These are phyloP conservation scores for Cactoblastis cactorum DNA, from an alignment of 2,888 invertebrate species.

Conservation along the genomic window DNA sequence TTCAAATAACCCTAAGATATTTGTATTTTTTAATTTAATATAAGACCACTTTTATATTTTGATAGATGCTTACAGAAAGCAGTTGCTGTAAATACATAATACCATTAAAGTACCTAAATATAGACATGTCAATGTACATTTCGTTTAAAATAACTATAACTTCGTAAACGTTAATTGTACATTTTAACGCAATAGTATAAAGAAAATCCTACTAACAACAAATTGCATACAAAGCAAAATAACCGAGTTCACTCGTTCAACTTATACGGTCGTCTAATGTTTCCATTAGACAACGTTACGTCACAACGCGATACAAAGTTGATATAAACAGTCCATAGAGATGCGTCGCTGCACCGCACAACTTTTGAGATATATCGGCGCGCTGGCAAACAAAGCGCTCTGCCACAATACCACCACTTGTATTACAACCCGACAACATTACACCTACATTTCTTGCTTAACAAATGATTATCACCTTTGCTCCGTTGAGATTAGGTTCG, in stretches of 20 bases:
- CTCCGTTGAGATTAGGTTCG: conserved; percentile 32
- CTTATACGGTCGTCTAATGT: not conserved
- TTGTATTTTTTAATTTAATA: too few relatives aligned
- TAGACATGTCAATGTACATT: too few relatives aligned
- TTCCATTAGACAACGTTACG: conserved; percentile 3
- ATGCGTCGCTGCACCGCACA: conserved; percentile 59
- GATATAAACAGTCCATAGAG: conserved; percentile 32
- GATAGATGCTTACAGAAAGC: too few relatives aligned
- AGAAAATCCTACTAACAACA: not conserved
- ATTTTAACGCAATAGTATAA: not conserved
- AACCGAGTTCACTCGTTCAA: not conserved
- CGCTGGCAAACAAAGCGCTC: conserved; percentile 68
- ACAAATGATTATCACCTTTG: conserved; percentile 36
- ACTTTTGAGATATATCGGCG: conserved; percentile 74
- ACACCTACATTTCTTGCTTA: conserved; percentile 26
- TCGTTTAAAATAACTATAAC: too few relatives aligned
- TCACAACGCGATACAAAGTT: conserved; percentile 13
- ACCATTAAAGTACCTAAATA: too few relatives aligned
- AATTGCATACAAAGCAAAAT: not conserved
- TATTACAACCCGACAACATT: conserved; percentile 40
- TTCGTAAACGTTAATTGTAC: too few relatives aligned
- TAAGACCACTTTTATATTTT: too few relatives aligned
- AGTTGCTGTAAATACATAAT: too few relatives aligned
- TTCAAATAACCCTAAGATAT: too few relatives aligned
- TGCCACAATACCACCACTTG: conserved; percentile 63